Percentiles rank a stretch among this genome's conserved stretches.
phyloP scores from a whole-genome alignment of 1,140 invertebrate species.

The Parasteatoda tepidariorum region DNA sequence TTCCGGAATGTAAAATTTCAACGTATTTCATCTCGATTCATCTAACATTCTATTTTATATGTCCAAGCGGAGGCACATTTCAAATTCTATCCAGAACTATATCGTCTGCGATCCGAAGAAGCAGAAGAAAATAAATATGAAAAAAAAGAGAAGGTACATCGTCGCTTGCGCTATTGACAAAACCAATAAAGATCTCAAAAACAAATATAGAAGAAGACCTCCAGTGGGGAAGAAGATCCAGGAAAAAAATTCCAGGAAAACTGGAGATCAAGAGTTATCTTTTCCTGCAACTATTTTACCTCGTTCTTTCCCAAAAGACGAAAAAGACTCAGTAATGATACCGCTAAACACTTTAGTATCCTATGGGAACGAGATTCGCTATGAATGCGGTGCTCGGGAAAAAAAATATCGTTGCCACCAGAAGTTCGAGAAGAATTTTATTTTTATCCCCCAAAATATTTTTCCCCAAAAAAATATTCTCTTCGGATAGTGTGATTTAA shows the following conservation, averaged over 20 bases:
- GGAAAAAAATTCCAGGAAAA: background rate
- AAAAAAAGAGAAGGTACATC: background rate
- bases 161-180: conserved; percentile 28
- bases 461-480: conserved; percentile 1
- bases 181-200: conserved; percentile 53
- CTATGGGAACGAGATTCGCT: background rate
- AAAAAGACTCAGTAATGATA: conserved; percentile 29
- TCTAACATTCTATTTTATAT: conserved; percentile 32
- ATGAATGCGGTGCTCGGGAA: background rate
- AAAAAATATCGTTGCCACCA: background rate
- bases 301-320: background rate
- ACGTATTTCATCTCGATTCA: background rate
- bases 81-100: conserved; percentile 22
- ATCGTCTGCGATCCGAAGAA: background rate
- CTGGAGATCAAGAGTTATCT: conserved; percentile 39
- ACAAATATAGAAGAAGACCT: conserved; percentile 46
- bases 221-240: background rate
- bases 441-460: background rate
- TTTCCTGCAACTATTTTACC: conserved; percentile 33
- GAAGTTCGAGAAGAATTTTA: background rate
- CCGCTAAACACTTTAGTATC: conserved; percentile 20
- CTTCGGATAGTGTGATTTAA: conserved; percentile 28
- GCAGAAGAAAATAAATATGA: background rate
- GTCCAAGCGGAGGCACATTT: conserved; percentile 3
- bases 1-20: background rate